Evolutionary conservation across 2,888 invertebrate species (phyloP).

Genomic region (Andrena flavipes): DNA sequence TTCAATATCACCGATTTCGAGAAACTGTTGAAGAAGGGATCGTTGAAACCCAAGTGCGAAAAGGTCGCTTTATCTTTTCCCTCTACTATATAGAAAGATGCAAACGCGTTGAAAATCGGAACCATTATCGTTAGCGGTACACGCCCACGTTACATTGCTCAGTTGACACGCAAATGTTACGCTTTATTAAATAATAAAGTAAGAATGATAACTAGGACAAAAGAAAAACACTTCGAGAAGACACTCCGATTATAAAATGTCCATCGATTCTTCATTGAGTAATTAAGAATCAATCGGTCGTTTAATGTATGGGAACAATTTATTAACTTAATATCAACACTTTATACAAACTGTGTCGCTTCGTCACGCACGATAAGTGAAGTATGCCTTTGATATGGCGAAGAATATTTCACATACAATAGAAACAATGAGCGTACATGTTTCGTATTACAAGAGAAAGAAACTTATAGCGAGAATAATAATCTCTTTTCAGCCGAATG

Average conservation of each 20-base stretch:
- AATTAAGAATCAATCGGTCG: constrained; percentile 41
- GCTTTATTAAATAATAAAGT: constrained; percentile 7
- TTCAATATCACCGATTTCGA: not conserved
- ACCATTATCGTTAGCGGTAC: not conserved
- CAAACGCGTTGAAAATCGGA: constrained; percentile 8
- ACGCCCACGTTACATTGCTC: not conserved
- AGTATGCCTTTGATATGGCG: constrained; percentile 62
- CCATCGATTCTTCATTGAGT: not conserved
- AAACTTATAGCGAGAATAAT: constrained; percentile 47
- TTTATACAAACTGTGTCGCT: constrained; percentile 75
- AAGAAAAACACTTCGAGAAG: constrained; percentile 8
- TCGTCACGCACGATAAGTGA: constrained; percentile 69
- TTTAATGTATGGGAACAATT: constrained; percentile 72
- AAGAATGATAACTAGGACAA: not conserved
- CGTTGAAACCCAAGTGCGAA: no score
- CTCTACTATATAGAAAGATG: no score
- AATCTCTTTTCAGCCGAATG: constrained; percentile 41
- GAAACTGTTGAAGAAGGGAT: not conserved
- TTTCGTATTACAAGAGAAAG: constrained; percentile 56
- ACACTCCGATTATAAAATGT: not conserved
- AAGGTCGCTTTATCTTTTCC: no score
- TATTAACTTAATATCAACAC: constrained; percentile 74
- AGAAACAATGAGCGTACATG: constrained; percentile 63
- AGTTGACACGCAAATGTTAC: not conserved
- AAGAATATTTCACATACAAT: constrained; percentile 66